Evolutionary conservation across 2,888 invertebrate genomes (phyloP).

Genomic region (Flabesymbios commensalis): DNA sequence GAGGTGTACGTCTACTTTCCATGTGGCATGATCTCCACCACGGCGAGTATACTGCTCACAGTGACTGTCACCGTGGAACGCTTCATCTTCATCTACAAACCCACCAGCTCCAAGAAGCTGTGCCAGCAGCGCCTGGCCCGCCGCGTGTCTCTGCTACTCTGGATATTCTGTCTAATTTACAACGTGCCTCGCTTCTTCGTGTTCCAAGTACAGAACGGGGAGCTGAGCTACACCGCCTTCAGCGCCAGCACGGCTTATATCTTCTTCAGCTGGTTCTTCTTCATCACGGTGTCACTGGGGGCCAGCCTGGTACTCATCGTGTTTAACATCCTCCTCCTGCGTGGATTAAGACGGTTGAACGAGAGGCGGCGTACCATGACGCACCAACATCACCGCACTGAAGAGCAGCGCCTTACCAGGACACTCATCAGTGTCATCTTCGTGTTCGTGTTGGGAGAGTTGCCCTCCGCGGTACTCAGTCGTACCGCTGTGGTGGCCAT

Average conservation of each 20-base stretch:
- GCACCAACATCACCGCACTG: neutral
- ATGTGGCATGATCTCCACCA: constrained; percentile 21
- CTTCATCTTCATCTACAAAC: constrained; percentile 29
- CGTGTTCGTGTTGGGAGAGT: constrained; percentile 28
- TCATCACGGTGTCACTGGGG: constrained; percentile 17
- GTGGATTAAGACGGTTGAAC: constrained; percentile 15
- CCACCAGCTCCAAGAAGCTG: constrained; percentile 16
- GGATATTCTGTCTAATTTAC: constrained; percentile 9
- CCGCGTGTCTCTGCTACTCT: constrained; percentile 4
- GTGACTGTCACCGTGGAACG: constrained; percentile 29
- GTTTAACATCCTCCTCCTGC: constrained; percentile 28
- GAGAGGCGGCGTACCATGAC: neutral
- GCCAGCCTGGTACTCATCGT: constrained; percentile 16
- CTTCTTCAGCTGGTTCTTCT: constrained; percentile 21
- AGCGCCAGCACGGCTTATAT: constrained; percentile 13
- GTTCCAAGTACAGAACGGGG: constrained; percentile 12
- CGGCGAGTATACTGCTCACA: constrained; percentile 25
- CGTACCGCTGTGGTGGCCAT: constrained; percentile 17
- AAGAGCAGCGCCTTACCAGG: constrained; percentile 19
- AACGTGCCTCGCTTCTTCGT: constrained; percentile 32
- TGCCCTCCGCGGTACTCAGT: constrained; percentile 24
- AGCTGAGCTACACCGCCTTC: constrained; percentile 19
- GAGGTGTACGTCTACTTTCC: constrained; percentile 30
- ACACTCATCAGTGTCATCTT: constrained; percentile 29
- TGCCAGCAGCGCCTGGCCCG: constrained; percentile 18